Percentiles rank a stretch among this genome's conserved stretches.
Conservation (phyloP, 2,888 invertebrate genomes). For the Drosophila paramelanica region DNA sequence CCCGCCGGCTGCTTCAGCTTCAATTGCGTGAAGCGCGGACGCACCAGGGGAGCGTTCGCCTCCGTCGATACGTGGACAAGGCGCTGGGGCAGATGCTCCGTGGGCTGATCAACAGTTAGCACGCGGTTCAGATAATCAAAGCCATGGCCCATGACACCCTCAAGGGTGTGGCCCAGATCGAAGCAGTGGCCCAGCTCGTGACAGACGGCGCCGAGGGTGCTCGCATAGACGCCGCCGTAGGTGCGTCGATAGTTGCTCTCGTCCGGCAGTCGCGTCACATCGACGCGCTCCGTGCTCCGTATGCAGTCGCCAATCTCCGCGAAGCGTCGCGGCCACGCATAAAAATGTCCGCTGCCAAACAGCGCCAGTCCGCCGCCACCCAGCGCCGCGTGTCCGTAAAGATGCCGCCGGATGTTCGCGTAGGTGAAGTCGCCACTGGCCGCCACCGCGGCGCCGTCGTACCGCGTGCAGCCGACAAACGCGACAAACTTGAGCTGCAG, state of each 20-base stretch:
- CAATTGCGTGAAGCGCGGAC: conserved; percentile 80
- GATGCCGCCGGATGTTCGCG: conserved; percentile 89
- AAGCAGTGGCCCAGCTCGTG: conserved; percentile 97
- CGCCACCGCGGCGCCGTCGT: conserved; percentile 87
- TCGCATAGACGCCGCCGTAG: conserved; percentile 94
- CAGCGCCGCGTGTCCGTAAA: conserved; percentile 94
- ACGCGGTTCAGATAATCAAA: conserved; percentile 93
- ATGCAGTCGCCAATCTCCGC: conserved; percentile 88
- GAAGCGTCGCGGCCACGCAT: conserved; percentile 93
- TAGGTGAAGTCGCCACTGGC: conserved; percentile 88
- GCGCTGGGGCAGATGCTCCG: conserved; percentile 83
- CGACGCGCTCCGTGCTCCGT: conserved; percentile 87
- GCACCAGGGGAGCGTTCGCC: conserved; percentile 3
- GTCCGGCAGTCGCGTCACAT: conserved; percentile 91
- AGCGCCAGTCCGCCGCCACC: conserved; percentile 96
- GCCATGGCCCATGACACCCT: conserved; percentile 97
- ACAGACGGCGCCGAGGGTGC: conserved; percentile 95
- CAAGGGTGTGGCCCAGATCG: conserved; percentile 95
- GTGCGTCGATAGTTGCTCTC: conserved; percentile 96
- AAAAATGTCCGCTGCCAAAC: conserved; percentile 95
- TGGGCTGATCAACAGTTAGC: conserved; percentile 88
- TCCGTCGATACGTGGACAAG: conserved; percentile 48
- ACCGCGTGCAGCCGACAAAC: conserved; percentile 94
- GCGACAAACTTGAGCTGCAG: conserved; percentile 92
- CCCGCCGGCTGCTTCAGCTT: conserved; percentile 59